Evolutionary conservation across 2,113 vertebrate species (phyloP).

Genomic region (Geococcyx californianus): DNA sequence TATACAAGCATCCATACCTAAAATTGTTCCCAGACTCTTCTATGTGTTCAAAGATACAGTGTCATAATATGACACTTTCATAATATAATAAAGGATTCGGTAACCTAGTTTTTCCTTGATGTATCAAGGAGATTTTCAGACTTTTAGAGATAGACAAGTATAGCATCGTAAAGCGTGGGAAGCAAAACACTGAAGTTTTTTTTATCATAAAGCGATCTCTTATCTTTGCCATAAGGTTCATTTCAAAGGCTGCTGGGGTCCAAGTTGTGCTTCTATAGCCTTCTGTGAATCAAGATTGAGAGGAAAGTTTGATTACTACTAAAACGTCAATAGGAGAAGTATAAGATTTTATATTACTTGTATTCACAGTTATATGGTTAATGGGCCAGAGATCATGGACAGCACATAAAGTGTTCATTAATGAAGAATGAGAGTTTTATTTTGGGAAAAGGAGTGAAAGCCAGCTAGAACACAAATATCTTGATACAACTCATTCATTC

Average conservation of each 20-base stretch:
- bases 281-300: neutral
- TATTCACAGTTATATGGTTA: neutral
- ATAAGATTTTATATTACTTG: neutral
- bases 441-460: neutral
- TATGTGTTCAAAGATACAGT: neutral
- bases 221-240: neutral
- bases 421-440: neutral
- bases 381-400: neutral
- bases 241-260: neutral
- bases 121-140: neutral
- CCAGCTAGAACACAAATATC: neutral
- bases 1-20: neutral
- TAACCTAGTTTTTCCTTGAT: neutral
- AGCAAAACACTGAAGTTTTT: neutral
- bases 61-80: neutral
- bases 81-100: neutral
- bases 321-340: neutral
- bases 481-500: neutral
- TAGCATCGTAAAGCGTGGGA: neutral
- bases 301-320: neutral
- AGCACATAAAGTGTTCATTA: neutral
- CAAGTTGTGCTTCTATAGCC: neutral
- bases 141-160: neutral
- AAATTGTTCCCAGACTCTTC: neutral
- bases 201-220: neutral